Conservation (phyloP, 2,797 vertebrate species). For the Aratinga solstitialis region DNA sequence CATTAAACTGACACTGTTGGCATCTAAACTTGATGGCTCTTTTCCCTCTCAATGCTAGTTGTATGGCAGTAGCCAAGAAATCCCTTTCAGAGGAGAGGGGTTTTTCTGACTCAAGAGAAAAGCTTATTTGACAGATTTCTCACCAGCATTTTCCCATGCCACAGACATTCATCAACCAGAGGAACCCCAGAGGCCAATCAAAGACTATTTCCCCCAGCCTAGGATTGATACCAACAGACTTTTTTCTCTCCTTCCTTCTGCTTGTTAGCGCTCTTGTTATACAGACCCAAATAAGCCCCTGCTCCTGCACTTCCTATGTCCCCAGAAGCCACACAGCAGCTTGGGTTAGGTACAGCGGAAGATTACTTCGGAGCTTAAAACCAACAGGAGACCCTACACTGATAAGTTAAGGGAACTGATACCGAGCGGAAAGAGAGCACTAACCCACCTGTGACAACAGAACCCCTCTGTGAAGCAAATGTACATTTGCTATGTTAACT, state of each 20-base stretch:
- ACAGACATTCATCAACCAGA: not conserved
- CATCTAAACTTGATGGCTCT: not conserved
- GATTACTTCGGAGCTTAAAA: not conserved
- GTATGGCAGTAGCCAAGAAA: not conserved
- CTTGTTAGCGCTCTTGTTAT: not conserved
- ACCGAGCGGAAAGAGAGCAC: accelerated
- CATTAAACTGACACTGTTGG: not conserved
- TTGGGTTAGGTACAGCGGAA: no score
- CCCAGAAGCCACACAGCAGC: not conserved
- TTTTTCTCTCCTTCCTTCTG: not conserved
- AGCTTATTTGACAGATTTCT: not conserved
- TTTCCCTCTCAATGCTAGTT: not conserved
- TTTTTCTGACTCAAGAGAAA: constrained; percentile 13
- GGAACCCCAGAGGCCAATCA: not conserved
- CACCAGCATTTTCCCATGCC: not conserved
- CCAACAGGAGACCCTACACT: not conserved
- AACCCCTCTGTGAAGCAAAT: not conserved
- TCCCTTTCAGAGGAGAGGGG: not conserved
- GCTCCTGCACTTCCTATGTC: not conserved
- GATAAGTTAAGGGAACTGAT: not conserved
- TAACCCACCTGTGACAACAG: not conserved
- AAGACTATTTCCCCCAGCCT: not conserved
- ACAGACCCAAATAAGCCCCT: not conserved
- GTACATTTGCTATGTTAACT: accelerated
- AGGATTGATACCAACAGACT: not conserved